Evolutionary conservation across 2,888 invertebrate genomes (phyloP).

Genomic region (Formica aserva): DNA sequence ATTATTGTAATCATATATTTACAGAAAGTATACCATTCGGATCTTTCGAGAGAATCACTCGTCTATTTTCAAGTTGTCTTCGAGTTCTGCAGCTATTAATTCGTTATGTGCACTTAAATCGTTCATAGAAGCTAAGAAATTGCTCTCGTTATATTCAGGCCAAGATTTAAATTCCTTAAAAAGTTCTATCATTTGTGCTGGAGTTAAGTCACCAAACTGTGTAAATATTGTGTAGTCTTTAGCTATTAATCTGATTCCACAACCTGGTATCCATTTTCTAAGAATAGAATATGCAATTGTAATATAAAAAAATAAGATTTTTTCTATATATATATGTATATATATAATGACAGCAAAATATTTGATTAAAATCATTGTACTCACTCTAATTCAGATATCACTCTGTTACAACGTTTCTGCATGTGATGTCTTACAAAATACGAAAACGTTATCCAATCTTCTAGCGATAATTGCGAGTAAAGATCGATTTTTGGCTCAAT

Average conservation of each 20-base stretch:
- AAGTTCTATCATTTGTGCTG: constrained; percentile 89
- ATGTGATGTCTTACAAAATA: constrained; percentile 90
- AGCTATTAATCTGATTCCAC: constrained; percentile 89
- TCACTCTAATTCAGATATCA: constrained; percentile 92
- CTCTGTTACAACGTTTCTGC: constrained; percentile 87
- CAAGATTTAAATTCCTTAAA: constrained; percentile 87
- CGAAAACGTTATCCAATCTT: constrained; percentile 89
- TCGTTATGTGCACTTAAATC: background rate
- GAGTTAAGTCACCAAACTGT: constrained; percentile 90
- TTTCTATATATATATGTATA: background rate
- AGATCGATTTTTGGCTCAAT: constrained; percentile 89
- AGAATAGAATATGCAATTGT: constrained; percentile 53
- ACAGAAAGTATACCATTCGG: background rate
- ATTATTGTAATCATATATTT: constrained; percentile 16
- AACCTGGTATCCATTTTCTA: constrained; percentile 91
- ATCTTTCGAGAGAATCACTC: background rate
- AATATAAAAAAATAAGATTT: background rate
- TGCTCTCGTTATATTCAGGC: constrained; percentile 63
- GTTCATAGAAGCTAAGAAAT: constrained; percentile 15
- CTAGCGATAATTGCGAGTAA: constrained; percentile 61
- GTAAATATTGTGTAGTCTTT: constrained; percentile 90
- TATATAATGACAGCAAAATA: background rate
- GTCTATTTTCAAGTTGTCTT: background rate
- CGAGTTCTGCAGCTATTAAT: background rate
- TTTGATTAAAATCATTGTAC: constrained; percentile 78